Conservation (phyloP, 2,888 invertebrate species). For the Xestia ashworthii region DNA sequence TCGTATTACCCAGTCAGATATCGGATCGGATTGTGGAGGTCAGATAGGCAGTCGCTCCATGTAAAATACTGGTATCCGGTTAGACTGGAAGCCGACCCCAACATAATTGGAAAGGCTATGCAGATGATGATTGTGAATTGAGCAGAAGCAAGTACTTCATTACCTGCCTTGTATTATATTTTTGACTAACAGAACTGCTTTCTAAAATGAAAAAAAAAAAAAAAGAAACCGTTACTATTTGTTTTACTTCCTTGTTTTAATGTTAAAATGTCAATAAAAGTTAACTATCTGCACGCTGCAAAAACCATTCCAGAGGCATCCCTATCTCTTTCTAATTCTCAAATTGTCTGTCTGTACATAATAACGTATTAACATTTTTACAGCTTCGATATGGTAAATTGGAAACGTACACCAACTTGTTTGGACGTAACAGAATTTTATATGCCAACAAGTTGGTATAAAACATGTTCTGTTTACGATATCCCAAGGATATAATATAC, state of each 20-base stretch:
- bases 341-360: constrained; percentile 68
- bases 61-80: too few species aligned
- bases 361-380: constrained; percentile 75
- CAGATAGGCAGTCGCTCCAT: too few species aligned
- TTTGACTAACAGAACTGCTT: neutral
- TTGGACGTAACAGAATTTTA: constrained; percentile 57
- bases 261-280: neutral
- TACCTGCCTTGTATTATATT: neutral
- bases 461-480: constrained; percentile 55
- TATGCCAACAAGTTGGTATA: constrained; percentile 54
- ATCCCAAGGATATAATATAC: constrained; percentile 28
- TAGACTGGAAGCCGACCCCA: too few species aligned
- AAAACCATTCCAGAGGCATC: neutral
- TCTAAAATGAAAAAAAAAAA: neutral
- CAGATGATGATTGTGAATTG: neutral
- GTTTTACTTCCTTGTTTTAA: neutral
- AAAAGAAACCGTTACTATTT: neutral
- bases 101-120: too few species aligned
- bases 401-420: constrained; percentile 57
- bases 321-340: constrained; percentile 63
- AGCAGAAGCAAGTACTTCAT: neutral
- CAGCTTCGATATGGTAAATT: constrained; percentile 72
- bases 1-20: too few species aligned
- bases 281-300: neutral
- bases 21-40: too few species aligned